Conservation (phyloP, 2,888 invertebrate species). For the Mythimna pallens region DNA sequence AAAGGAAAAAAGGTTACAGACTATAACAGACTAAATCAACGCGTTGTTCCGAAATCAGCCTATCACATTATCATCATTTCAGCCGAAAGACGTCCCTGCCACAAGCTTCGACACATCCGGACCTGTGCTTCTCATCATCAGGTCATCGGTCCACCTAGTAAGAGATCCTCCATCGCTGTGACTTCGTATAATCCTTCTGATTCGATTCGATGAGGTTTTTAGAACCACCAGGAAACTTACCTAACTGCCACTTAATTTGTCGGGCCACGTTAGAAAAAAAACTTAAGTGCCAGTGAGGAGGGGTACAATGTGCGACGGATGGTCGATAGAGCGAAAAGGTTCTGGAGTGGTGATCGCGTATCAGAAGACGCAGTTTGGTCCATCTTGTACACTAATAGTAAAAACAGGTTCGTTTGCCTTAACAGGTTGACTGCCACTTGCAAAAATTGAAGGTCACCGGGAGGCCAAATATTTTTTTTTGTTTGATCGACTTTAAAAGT, state of each 20-base stretch:
- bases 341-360: neutral
- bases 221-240: neutral
- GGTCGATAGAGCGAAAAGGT: neutral
- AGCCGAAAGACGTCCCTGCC: neutral
- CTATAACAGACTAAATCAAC: neutral
- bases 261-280: neutral
- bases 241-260: neutral
- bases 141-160: neutral
- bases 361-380: neutral
- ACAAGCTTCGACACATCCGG: neutral
- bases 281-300: no score
- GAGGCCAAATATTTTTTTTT: no score
- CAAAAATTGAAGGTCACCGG: no score
- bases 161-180: neutral
- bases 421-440: no score
- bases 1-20: slow-evolving; percentile 33
- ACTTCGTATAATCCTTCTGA: neutral
- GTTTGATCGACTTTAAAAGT: no score
- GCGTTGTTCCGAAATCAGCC: neutral
- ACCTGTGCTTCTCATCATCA: neutral
- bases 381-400: no score
- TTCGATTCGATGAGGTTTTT: no score
- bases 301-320: no score
- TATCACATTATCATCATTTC: neutral
- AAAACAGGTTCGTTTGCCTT: no score